Base-by-base conservation (phyloP, 2,797 vertebrate species). In the Eutrigla gurnardus region DNA sequence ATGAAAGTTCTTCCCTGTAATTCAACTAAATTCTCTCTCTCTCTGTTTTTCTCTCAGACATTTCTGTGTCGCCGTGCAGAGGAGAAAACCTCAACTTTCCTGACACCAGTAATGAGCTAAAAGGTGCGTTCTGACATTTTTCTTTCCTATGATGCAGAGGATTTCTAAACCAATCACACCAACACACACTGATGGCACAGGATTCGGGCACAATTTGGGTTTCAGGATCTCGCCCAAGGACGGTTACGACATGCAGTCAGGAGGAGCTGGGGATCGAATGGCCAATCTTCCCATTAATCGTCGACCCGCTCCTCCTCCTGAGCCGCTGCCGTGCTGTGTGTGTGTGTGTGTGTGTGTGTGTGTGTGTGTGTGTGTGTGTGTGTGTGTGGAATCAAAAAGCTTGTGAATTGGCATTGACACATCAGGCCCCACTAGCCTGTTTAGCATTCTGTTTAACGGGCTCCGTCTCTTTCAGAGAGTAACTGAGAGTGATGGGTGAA, bases 21-120 rank as follows among this genome's bases (percentile, higher is more conserved):
- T 62, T 83, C 68, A 88, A 63, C 47, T 47, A 12, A 53, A 55
- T 57, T 62, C 35, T 55, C 58, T 64, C n/a, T 75, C 66, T 46
- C 45, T 46, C 25, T 47, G 36, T 70, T 11, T 50, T 33, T 70
- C 69, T 84, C 39, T 50, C 54, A 73, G 69, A 76, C 77, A 53
- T 73, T 79, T 77, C 65, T 66, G 81, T 68, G 73, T 84, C 70
- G 13, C 64, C 7, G 63, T 35, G 58, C 50, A 60, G 69, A 81
- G 57, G 68, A 78, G 64, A 53, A 64, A 73, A 62, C 52, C 49
- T 76, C 74, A 61, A 73, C 74, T 25, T 36, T 70, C 70, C 73
- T 36, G 53, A 81, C 81, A 47, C 66, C 82, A 77, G 88, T 81
- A 78, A 90, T 89, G 90, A 92, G 82, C 81, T 82, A 88, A 91